Base-by-base conservation (phyloP, 2,888 invertebrate genomes). In the Catocala sponsa region DNA sequence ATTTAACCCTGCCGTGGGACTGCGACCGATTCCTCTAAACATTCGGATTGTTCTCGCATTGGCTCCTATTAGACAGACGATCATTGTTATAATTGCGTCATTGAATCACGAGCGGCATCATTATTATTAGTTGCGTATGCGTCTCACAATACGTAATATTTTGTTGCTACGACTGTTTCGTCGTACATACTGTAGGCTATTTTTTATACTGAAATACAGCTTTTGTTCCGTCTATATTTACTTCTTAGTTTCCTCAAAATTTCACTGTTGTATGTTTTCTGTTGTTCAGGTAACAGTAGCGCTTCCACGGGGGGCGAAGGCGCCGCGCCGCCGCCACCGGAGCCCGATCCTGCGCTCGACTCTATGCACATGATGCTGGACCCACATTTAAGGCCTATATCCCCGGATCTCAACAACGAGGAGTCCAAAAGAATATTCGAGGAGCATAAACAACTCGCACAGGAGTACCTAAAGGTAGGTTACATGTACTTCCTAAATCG, bases 351-450 rank as follows among this genome's bases (percentile, higher is more conserved):
- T 5, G 95, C 95, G 77, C 92, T 97, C 67, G 96, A 96, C 82
- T 95, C 96, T 69, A 96, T 97, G 89, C 96, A 97, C 90, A 96
- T 97, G 88, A 96, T 98, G 89, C 92, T 98, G 72, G 98, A 98
- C 86, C 96, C 97, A 0, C 97, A 98, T 82, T 91, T 98, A 60
- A 95, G 97, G 78, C 99, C 99, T 2, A 96, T 97, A 73, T 96
- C 97, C 44, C 98, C 99, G 12, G 97, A 98, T 91, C 95, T 96
- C 76, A 95, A 94, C 79, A 96, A 96, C 82, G 96, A 96, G 13
- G 96, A 97, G 87, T 99, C 98, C 56, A 96, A 97, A 87, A 95
- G 97, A 72, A 97, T 99, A 81, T 99, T 97, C 85, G 96, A 98
- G 73, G 97, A 98, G 81, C 98, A 99, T 86, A 97, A 97, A 84